Evolutionary conservation across 2,797 vertebrate genomes (phyloP).

Genomic region (Xerus rutilus): DNA sequence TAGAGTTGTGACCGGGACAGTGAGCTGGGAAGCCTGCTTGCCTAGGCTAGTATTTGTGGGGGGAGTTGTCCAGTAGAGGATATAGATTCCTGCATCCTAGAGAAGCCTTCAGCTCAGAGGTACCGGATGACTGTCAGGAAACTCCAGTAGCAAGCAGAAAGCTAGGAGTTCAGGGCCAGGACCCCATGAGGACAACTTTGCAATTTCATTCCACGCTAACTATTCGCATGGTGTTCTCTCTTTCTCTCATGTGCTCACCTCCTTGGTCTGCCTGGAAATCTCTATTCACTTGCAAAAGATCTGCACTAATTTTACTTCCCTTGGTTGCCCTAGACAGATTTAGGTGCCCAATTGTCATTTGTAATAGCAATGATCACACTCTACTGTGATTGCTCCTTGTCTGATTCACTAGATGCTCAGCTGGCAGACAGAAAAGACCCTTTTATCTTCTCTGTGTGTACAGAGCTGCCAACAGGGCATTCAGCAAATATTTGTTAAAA

Average conservation of each 20-base stretch:
- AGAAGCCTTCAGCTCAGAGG: not conserved
- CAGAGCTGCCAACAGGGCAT: not conserved
- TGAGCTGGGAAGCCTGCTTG: not conserved
- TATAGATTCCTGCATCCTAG: not conserved
- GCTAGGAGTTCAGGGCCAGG: not conserved
- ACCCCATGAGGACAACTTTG: not conserved
- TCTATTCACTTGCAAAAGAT: not conserved
- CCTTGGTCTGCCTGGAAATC: not conserved
- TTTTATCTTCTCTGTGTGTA: not conserved
- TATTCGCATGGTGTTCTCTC: accelerated
- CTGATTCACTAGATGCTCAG: not conserved
- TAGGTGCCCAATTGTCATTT: not conserved
- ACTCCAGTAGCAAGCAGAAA: not conserved
- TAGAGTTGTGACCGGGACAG: not conserved
- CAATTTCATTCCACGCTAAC: not conserved
- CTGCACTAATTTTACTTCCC: not conserved
- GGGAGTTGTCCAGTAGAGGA: not conserved
- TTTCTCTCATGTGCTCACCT: not conserved
- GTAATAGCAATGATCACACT: not conserved
- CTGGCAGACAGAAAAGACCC: not conserved
- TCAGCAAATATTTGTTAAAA: not conserved
- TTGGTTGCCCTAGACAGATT: not conserved
- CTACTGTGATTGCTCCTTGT: not conserved
- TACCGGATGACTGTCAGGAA: not conserved
- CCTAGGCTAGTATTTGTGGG: not conserved